Evolutionary conservation across 2,888 invertebrate species (phyloP).

Genomic region (Ophraella communa): DNA sequence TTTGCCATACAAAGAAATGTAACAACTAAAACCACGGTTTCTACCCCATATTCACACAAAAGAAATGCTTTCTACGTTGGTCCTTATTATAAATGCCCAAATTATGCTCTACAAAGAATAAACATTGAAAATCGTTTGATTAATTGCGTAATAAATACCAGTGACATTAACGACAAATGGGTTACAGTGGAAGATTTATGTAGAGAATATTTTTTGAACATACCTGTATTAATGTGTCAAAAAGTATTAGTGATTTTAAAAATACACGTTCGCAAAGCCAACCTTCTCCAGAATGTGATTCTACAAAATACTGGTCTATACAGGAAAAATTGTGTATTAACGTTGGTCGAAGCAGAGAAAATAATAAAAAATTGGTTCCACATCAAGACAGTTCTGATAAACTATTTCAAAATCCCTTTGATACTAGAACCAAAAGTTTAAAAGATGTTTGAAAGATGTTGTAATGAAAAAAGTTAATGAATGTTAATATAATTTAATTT

Average conservation of each 20-base stretch:
- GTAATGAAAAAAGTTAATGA: no score
- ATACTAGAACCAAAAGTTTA: no score
- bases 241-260: not conserved
- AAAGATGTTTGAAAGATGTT: no score
- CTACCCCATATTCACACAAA: not conserved
- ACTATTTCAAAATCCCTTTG: no score
- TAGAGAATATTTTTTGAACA: not conserved
- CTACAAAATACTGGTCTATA: not conserved
- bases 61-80: not conserved
- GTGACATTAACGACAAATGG: constrained; percentile 7
- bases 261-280: constrained; percentile 1
- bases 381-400: no score
- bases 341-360: constrained; percentile 1
- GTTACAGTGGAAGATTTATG: constrained; percentile 5
- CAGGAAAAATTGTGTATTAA: not conserved
- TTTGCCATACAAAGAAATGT: no score
- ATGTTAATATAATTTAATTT: no score
- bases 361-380: constrained; percentile 8
- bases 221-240: constrained; percentile 1
- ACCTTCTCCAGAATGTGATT: not conserved
- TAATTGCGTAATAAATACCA: constrained; percentile 8
- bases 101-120: not conserved
- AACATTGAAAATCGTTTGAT: not conserved
- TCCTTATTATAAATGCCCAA: not conserved
- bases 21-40: no score